Evolutionary conservation across 1,140 invertebrate species (phyloP), one percentile per base, ranked within the genome.

Genomic region (Euura saliciscinereae): DNA sequence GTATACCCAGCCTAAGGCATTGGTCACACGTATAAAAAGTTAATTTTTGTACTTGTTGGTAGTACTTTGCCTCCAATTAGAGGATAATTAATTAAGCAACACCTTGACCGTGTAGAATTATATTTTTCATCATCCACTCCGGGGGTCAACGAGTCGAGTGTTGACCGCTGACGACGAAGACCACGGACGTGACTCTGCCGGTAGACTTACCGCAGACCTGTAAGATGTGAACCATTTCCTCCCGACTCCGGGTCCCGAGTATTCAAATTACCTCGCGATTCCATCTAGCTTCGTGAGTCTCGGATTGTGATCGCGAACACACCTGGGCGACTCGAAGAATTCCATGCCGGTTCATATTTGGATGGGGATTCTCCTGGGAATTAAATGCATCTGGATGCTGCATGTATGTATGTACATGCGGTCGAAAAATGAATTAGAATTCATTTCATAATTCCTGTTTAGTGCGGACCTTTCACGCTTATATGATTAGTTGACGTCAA

Each of bases 181-280:
- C 3, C 51, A 8, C 51, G 51, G 51, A 59, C 51, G 51, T 59
- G 51, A 59, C 51, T 59, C 51, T n/a, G 51, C 13, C 13, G 8
- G 10, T n/a, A 59, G 51, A 8, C 13, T 59, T 59, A 59, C 51
- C 51, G 13, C 51, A 59, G 51, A 59, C 51, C 51, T 59, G 51
- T 59, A 59, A 59, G 51, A 59, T n/a, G 51, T 59, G 51, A 59
- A 59, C 51, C 51, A 59, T 59, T 59, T 59, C 13, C 51, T 59
- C 51, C 13, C 13, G 51, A n/a, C 51, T n/a, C 13, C 10, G 13
- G 8, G 51, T 59, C 51, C 51, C 51, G 51, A 59, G 51, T 59
- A 59, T 59, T 59, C 51, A 59, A 59, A 59, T 59, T 59, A 59
- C 51, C 51, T 59, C 2, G 51, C 51, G 51, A 59, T 59, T 59